A percentile compares a stretch with the other conserved stretches of the same genome.
These are phyloP conservation scores for Manis javanica DNA, from an alignment of 2,797 vertebrate species.

Conservation along the genomic window DNA sequence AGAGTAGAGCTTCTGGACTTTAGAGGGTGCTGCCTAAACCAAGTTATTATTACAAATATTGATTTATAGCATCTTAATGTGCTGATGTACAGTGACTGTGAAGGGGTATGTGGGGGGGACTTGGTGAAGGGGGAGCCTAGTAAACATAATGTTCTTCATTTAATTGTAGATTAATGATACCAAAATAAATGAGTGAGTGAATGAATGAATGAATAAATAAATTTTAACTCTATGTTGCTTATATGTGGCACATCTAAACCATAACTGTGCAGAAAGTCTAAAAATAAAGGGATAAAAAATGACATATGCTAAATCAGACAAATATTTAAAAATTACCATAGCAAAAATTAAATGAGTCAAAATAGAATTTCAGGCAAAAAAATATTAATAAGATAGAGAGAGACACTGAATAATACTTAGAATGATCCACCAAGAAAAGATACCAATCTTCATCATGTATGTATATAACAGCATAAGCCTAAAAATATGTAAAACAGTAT, in stretches of 20 bases:
- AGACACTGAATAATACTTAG: background rate
- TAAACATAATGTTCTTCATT: no score
- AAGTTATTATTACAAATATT: no score
- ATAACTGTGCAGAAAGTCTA: constrained; percentile 6
- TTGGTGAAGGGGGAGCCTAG: no score
- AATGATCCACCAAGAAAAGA: constrained; percentile 2
- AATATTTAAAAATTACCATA: background rate
- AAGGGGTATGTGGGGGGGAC: no score
- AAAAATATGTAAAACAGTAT: background rate
- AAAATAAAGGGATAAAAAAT: constrained; percentile 49
- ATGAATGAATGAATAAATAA: background rate
- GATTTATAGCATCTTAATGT: no score
- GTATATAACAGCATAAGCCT: constrained; percentile 1
- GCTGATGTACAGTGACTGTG: no score
- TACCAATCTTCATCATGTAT: background rate
- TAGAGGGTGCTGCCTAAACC: no score
- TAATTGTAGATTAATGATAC: background rate
- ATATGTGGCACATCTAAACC: background rate
- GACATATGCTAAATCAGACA: background rate
- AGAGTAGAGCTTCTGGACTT: no score
- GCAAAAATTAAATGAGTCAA: constrained; percentile 14
- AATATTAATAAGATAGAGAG: background rate
- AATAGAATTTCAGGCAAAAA: constrained; percentile 37
- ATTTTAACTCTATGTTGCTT: background rate
- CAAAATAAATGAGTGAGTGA: no score